Conservation (phyloP, 2,797 vertebrate species). For the Varecia variegata region DNA sequence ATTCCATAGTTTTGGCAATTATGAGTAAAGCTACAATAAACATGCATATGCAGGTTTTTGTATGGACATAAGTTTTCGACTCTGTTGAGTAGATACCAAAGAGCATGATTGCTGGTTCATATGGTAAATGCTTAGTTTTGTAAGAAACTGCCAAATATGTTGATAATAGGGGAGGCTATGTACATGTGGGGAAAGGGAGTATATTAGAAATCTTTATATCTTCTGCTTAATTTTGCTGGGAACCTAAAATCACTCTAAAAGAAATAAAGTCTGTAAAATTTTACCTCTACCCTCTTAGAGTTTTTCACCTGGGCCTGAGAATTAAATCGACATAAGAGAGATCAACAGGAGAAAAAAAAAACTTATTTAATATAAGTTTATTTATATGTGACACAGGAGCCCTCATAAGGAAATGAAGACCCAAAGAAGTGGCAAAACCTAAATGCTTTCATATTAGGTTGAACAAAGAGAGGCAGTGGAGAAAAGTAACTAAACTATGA, state of each 20-base stretch:
- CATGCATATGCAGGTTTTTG: background rate
- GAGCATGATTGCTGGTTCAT: background rate
- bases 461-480: background rate
- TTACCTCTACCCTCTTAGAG: background rate
- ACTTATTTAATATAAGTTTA: background rate
- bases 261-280: background rate
- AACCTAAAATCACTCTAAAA: background rate
- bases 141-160: background rate
- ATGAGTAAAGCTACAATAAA: background rate
- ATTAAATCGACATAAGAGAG: background rate
- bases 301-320: background rate
- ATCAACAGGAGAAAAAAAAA: background rate
- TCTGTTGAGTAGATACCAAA: background rate
- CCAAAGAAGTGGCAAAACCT: background rate
- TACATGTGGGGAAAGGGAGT: background rate
- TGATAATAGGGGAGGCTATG: background rate
- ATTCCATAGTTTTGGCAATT: background rate
- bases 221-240: background rate
- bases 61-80: background rate
- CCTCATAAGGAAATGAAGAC: background rate
- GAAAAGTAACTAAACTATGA: background rate
- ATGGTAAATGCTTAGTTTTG: background rate
- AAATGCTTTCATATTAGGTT: background rate
- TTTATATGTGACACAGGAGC: background rate
- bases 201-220: background rate